Base-by-base conservation (phyloP, 2,797 vertebrate species). In the Phoeniculus purpureus region DNA sequence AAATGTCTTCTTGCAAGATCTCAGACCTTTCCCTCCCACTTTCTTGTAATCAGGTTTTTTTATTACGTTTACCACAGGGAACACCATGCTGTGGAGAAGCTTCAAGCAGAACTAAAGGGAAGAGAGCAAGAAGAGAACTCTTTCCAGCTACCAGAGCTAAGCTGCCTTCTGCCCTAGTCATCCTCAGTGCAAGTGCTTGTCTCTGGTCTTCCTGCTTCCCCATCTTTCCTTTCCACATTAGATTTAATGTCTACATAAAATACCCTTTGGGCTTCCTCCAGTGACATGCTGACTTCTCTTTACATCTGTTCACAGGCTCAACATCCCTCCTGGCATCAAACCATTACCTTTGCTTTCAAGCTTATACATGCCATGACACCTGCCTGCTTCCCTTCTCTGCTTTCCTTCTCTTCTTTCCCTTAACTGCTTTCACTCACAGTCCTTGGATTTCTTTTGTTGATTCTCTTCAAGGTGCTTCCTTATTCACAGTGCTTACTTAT, bases 1-100 rank as follows among this genome's bases (percentile, higher is more conserved):
- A 95, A 68, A 84, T 3, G 45, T 72, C 75, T 65, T 77, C 81
- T 80, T 85, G 37, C 70, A 79, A 86, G 78, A 87, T 47, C 68
- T 75, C 54, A 81, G 78, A 76, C 65, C 22, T 59, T 76, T 47
- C 74, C 74, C 66, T 94, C 89, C 43, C 65, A 32, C 47, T 32
- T 90, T 34, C 78, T 73, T 70, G 54, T n/a, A 81, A 76, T 66
- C 82, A 56, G 74, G 61, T 43, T 43, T 37, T 37, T 10, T n/a
- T 82, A 84, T 67, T 91, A 85, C 27, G 3, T 19, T 54, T 62
- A 47, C 47, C 73, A 60, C 18, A 64, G 32, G 56, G 64, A 66
- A 62, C 83, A 32, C 19, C 21, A 20, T 7, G 52, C 51, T 88
- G 58, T 62, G 72, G 56, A 76, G 84, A 78, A 91, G 51, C 55